Conservation (phyloP, 2,113 vertebrate genomes). For the Oncorhynchus gorbuscha region DNA sequence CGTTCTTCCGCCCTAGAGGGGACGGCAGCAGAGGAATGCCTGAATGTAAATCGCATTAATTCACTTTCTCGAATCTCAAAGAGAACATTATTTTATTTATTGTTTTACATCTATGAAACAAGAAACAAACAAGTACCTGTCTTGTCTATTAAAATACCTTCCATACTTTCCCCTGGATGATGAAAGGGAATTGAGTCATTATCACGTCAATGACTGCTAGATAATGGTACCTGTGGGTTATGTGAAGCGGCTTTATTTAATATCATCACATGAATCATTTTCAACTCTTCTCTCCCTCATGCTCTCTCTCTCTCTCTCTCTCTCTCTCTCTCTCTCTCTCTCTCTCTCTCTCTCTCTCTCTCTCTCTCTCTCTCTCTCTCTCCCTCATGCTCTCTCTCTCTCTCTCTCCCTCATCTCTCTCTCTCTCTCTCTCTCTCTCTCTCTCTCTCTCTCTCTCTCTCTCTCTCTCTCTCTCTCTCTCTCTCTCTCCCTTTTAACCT, state of each 20-base stretch:
- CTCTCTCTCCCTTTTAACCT: too few species aligned
- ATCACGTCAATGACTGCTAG: background rate
- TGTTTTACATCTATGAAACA: background rate
- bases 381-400: background rate
- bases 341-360: background rate
- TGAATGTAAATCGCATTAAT: too few species aligned
- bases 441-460: background rate
- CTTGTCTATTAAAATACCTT: background rate
- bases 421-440: too few species aligned
- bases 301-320: background rate
- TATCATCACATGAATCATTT: background rate
- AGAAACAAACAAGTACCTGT: background rate
- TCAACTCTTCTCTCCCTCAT: background rate
- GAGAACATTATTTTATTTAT: too few species aligned
- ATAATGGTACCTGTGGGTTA: background rate
- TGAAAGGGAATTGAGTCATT: background rate
- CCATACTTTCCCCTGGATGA: background rate
- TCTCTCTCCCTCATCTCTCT: too few species aligned
- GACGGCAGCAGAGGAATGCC: constrained; percentile 38
- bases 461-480: too few species aligned
- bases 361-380: background rate
- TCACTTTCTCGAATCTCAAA: too few species aligned
- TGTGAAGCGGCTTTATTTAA: background rate
- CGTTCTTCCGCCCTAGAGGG: constrained; percentile 18
- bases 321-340: background rate